These are phyloP conservation scores for Samia ricini DNA, from an alignment of 1,140 invertebrate species.

Conservation along the genomic window DNA sequence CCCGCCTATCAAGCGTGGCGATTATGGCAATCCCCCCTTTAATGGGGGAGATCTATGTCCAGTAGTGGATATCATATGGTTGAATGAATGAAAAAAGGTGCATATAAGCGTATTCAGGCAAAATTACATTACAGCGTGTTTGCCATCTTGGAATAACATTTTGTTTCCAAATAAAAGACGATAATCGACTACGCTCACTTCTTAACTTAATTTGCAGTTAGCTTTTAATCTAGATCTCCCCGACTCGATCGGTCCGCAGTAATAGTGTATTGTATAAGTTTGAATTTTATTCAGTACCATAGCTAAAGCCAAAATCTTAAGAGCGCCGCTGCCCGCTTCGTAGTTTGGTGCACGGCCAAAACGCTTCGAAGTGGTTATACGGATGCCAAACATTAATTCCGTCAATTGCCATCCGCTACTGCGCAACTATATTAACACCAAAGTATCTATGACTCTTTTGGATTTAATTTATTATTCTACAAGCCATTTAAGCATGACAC, in stretches of 20 bases:
- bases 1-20: no score
- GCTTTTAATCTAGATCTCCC: neutral
- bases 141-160: no score
- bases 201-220: neutral
- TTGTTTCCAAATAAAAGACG: neutral
- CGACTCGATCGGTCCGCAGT: neutral
- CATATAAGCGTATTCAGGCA: no score
- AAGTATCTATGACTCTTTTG: neutral
- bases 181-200: neutral
- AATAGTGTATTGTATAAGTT: constrained; percentile 1
- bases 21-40: no score
- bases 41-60: no score
- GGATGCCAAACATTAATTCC: neutral
- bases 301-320: neutral
- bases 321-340: neutral
- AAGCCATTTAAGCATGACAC: neutral
- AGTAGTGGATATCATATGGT: no score
- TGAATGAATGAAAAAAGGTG: no score
- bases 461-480: neutral
- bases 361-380: neutral
- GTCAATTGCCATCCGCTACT: neutral
- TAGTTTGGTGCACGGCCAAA: neutral
- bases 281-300: neutral
- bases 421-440: neutral
- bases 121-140: no score